Base-by-base conservation (phyloP, 1,140 invertebrate genomes). In the Heliconius hermathena region DNA sequence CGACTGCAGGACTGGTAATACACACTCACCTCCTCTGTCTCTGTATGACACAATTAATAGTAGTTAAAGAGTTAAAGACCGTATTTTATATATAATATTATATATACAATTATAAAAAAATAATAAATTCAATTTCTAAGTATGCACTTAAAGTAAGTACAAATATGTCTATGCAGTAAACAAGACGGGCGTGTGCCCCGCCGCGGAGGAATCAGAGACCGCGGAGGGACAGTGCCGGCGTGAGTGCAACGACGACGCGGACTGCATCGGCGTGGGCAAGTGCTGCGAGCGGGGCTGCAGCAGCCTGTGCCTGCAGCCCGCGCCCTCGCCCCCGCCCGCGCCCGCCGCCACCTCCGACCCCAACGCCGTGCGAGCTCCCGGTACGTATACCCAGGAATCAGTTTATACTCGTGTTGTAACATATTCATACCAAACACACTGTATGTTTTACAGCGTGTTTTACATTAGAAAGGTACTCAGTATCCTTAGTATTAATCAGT, bases 201-300 rank as follows among this genome's bases (percentile, higher is more conserved):
- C 82, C 52, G 88, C 95, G 29, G 90, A 92, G 81, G 89, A 95
- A 18, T 87, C 90, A 82, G 70, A 20, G 38, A 71, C 54, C 11
- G 74, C 81, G 22, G 88, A 87, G 26, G 80, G 81, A 3, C 89
- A 93, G 72, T 98, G 98, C 88, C 95, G 95, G 13, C 91, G 95
- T 20, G 96, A 98, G 88, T 99, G 98, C 89, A 92, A 95, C 73
- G 96, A 96, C n/a, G 98, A 99, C 90, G 97, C 97, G 0, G 97
- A 98, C 84, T 99, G 98, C 91, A 87, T 95, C 6, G 96, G 95
- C 36, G 96, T 96, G 9, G 95, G 95, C 83, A 99, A 99, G 90
- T 99, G 98, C 92, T 99, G 98, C 88, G 94, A 93, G 74, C 97
- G 96, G 84, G 97, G 97, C 54, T 98, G 98, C 87, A 97, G 97